Base-by-base conservation (phyloP, 2,888 invertebrate genomes). In the Rhagonycha fulva region DNA sequence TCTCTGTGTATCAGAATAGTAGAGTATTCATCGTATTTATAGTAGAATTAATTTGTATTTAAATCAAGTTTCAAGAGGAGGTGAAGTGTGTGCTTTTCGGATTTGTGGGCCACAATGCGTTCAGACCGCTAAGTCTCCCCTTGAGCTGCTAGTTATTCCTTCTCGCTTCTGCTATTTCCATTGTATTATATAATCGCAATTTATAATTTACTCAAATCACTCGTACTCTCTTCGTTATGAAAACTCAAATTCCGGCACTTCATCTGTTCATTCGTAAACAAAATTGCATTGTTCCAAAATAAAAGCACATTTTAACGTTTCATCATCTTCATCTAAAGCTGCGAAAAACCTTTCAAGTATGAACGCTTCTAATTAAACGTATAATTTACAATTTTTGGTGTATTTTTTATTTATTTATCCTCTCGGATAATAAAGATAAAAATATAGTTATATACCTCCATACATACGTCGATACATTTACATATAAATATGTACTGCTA, bases 401-500 rank as follows among this genome's bases (percentile, higher is more conserved):
- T n/a, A n/a, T 47, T 47, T 7, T n/a, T 47, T 47, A n/a, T 47
- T 47, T 7, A 47, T 47, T 47, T n/a, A 47, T 47, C n/a, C n/a
- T n/a, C 47, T n/a, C 47, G 68, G 14, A 19, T 24, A 19, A 26
- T 28, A 24, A 19, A 62, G 71, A 47, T 14, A 68, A 67, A 69
- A 62, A 68, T 19, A 19, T 19, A 19, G 19, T 19, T 19, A 19
- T 19, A 19, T 19, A 19, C 19, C 19, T 19, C 19, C n/a, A 75
- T 71, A 68, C 68, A 47, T 68, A 71, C 72, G 30, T 73, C 69
- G 70, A 73, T 76, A 76, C 68, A 79, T 79, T 78, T 77, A 75
- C 80, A 80, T 80, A 80, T 80, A 79, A 76, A 80, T 80, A 77
- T 78, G 77, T 75, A 77, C 66, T 69, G 73, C 61, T 62, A 14